These are phyloP conservation scores for Ptilonorhynchus violaceus DNA, from an alignment of 2,113 vertebrate genomes.

Conservation along the genomic window DNA sequence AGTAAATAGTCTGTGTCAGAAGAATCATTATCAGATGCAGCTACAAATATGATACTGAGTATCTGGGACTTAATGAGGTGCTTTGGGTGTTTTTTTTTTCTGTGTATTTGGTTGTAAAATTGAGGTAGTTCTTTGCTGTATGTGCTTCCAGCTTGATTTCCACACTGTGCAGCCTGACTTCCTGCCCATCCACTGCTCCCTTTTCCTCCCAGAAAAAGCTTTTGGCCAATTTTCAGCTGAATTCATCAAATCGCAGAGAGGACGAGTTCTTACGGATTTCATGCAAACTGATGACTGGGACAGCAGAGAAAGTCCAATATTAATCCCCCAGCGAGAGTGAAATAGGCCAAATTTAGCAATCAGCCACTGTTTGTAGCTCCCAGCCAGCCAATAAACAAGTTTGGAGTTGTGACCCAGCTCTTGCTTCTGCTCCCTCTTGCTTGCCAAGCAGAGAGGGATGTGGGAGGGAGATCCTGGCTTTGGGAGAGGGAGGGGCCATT, in stretches of 20 bases:
- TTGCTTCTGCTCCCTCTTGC: not conserved
- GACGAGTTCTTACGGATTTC: not conserved
- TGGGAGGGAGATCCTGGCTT: not conserved
- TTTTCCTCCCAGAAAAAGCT: not conserved
- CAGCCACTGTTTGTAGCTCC: constrained; percentile 45
- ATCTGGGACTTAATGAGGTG: not conserved
- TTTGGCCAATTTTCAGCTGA: not conserved
- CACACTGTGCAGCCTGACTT: not conserved
- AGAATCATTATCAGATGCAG: not conserved
- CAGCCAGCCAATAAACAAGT: constrained; percentile 22
- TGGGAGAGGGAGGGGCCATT: not conserved
- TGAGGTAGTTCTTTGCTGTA: not conserved
- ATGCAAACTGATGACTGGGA: not conserved
- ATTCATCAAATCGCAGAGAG: not conserved
- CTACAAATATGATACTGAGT: not conserved
- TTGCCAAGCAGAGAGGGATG: not conserved
- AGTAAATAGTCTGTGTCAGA: not conserved
- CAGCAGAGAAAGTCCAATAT: not conserved
- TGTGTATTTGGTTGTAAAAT: not conserved
- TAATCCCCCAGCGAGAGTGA: not conserved
- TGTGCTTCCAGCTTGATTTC: not conserved
- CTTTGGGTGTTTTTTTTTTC: not conserved
- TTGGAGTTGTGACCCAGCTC: constrained; percentile 6
- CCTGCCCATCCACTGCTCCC: not conserved
- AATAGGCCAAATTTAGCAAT: constrained; percentile 42